Percentiles rank a stretch among this genome's conserved stretches.
These are phyloP conservation scores for Parnassius glacialis DNA, from an alignment of 2,888 invertebrate genomes.

Conservation along the genomic window DNA sequence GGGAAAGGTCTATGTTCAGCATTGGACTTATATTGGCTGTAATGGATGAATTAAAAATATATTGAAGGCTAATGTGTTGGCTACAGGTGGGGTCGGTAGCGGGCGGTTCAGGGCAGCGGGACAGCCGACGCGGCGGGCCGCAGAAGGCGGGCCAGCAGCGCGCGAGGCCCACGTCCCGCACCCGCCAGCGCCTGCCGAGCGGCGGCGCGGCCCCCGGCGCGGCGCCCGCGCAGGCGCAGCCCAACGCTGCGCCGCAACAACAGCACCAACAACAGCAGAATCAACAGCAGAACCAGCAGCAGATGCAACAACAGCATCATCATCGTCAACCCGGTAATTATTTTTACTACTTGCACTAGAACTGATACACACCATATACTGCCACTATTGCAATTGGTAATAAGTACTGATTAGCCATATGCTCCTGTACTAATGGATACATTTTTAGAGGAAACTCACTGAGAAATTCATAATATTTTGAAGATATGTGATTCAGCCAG, in stretches of 20 bases:
- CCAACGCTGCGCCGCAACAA: slow-evolving; percentile 35
- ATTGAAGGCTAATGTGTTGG: slow-evolving; percentile 34
- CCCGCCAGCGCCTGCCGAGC: slow-evolving; percentile 48
- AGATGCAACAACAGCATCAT: slow-evolving; percentile 57
- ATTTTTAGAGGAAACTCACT: too few relatives aligned
- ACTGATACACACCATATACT: too few relatives aligned
- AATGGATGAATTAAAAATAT: too few relatives aligned
- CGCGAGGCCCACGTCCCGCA: slow-evolving; percentile 46
- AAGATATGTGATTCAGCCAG: too few relatives aligned
- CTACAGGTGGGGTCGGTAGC: slow-evolving; percentile 58
- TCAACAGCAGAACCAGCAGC: slow-evolving; percentile 41
- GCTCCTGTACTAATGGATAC: too few relatives aligned
- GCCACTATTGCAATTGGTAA: too few relatives aligned
- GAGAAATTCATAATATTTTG: too few relatives aligned
- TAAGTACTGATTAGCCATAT: too few relatives aligned
- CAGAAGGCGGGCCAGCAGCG: slow-evolving; percentile 49
- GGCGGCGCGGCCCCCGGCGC: slow-evolving; percentile 49
- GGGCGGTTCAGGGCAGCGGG: slow-evolving; percentile 59
- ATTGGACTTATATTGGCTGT: too few relatives aligned
- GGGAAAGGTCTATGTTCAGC: too few relatives aligned
- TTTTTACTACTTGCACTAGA: slow-evolving; percentile 1
- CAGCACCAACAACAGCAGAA: slow-evolving; percentile 27
- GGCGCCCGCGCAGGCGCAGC: slow-evolving; percentile 43
- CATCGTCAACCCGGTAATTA: slow-evolving; percentile 54
- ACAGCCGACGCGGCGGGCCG: slow-evolving; percentile 57